Conservation (phyloP, 2,888 invertebrate species). For the Zaprionus bogoriensis region DNA sequence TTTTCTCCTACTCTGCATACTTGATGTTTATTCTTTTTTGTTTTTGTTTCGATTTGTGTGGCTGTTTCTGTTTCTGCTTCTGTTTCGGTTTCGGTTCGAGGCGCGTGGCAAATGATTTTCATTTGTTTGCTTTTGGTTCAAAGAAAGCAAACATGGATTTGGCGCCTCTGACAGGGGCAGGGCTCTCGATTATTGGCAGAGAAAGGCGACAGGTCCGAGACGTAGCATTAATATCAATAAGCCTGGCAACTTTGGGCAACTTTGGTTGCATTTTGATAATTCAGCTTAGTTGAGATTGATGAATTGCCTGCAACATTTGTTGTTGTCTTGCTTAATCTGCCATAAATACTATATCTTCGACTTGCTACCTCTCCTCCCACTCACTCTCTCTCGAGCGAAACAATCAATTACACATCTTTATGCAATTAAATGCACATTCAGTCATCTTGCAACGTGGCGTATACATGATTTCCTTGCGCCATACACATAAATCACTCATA, state of each 20-base stretch:
- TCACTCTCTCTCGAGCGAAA: no score
- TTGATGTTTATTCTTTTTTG: not conserved
- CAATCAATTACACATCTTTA: conserved; percentile 55
- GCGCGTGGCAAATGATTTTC: conserved; percentile 30
- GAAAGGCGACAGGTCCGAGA: conserved; percentile 2
- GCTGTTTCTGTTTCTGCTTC: conserved; percentile 2
- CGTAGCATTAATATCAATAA: not conserved
- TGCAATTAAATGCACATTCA: conserved; percentile 63
- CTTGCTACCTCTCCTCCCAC: no score
- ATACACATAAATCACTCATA: conserved; percentile 70
- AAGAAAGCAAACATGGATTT: conserved; percentile 22
- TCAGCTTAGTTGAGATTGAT: not conserved
- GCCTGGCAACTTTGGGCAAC: not conserved
- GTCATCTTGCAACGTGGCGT: conserved; percentile 42
- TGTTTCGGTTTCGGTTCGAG: conserved; percentile 13
- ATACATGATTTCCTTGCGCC: conserved; percentile 50
- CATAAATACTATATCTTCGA: no score
- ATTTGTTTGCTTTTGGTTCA: conserved; percentile 32
- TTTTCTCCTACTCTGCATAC: not conserved
- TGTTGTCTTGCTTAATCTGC: not conserved
- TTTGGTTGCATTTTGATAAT: not conserved
- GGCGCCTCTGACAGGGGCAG: not conserved
- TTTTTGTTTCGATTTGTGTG: not conserved
- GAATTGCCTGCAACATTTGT: not conserved
- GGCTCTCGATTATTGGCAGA: conserved; percentile 16